phyloP scores from a whole-genome alignment of 1,140 invertebrate genomes.

The Ceratoteleas bidentatus region DNA sequence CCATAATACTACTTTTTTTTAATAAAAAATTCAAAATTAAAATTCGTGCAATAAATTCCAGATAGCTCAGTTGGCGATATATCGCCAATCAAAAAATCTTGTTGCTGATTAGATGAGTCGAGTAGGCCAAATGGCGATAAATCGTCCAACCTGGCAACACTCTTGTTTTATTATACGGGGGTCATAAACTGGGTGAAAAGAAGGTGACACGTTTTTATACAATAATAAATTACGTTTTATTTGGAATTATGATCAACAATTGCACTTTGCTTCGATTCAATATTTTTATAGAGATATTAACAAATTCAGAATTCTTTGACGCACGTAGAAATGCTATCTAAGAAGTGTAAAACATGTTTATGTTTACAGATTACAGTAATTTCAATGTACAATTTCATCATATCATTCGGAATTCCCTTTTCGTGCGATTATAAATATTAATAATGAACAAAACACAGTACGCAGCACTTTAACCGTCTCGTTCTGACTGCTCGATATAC shows the following conservation, averaged over 20 bases:
- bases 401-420: slow-evolving; percentile 27
- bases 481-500: slow-evolving; percentile 50
- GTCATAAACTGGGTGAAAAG: background rate
- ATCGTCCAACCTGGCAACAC: too few relatives aligned
- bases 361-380: slow-evolving; percentile 29
- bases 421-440: slow-evolving; percentile 33
- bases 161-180: too few relatives aligned
- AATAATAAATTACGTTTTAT: slow-evolving; percentile 66
- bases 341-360: slow-evolving; percentile 58
- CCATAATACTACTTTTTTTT: too few relatives aligned
- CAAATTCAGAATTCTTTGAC: slow-evolving; percentile 51
- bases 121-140: too few relatives aligned
- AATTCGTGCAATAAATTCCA: too few relatives aligned
- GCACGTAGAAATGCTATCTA: slow-evolving; percentile 61
- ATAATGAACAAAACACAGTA: slow-evolving; percentile 42
- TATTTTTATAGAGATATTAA: slow-evolving; percentile 56
- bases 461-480: slow-evolving; percentile 14
- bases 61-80: too few relatives aligned
- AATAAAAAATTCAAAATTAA: too few relatives aligned
- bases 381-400: slow-evolving; percentile 59
- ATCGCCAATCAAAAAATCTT: too few relatives aligned
- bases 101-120: too few relatives aligned
- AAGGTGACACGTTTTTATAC: slow-evolving; percentile 1
- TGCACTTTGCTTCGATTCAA: slow-evolving; percentile 68
- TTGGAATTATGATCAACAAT: slow-evolving; percentile 73